Evolutionary conservation across 2,888 invertebrate species (phyloP), one percentile per base, ranked within the genome.

Genomic region (Listrodromus nycthemerus): DNA sequence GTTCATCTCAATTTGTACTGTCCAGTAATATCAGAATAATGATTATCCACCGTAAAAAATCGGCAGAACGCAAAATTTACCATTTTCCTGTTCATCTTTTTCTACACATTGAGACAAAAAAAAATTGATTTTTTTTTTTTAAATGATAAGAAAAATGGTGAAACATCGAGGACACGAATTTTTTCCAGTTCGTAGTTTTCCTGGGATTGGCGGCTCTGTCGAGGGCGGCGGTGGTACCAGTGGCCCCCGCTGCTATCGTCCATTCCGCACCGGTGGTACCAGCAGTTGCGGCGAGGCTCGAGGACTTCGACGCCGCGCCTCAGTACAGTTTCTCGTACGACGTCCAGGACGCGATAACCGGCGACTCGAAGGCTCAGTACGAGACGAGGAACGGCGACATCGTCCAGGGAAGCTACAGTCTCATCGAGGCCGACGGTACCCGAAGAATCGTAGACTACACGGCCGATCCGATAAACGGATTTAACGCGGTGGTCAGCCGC

Each of bases 161-260:
- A 21, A 13, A 19, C 69, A 27, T 24, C 33, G 50, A 30, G 10
- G 5, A 58, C 10, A 41, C 16, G 3, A 3, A 41, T 41, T 41
- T 41, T 16, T 41, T 4, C 1, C 87, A 92, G 94, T 87, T 93
- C 80, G 79, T 94, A 83, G 89, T 93, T 75, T 80, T 94, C 52
- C 87, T 92, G 88, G 91, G 92, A 73, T 86, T 93, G 81, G 93
- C 86, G 89, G 94, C 87, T 85, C 93, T 95, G 63, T 93, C 94
- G 27, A 94, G 83, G 71, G 95, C 94, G 88, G 95, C 95, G 0
- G 89, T 91, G 10, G 87, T 89, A 1, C 89, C 91, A 3, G 89
- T 88, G 2, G 87, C 88, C 3, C 86, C 82, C 5, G 75, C 86
- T 0, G 84, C 87, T 0, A 78, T 88, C 0, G 87, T 86, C 5